Base-by-base conservation (phyloP, 1,140 invertebrate species). In the Cydia splendana region DNA sequence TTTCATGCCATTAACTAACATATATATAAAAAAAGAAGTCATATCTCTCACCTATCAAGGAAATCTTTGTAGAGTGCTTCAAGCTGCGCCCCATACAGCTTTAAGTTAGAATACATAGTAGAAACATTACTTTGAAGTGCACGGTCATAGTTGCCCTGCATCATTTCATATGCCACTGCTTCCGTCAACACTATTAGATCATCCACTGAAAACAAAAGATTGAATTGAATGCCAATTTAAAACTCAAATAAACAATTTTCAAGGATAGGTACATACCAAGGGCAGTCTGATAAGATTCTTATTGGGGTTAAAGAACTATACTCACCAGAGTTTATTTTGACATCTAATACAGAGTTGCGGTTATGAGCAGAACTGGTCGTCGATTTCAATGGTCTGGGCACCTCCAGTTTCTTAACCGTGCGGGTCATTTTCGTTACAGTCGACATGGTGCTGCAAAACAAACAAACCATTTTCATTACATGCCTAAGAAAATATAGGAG, bases 61-160 rank as follows among this genome's bases (percentile, higher is more conserved):
- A 94, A 94, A 94, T 96, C 96, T 94, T 97, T 97, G 83, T 96
- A 96, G 79, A 95, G 93, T 80, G 94, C 93, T 94, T 97, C 96
- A 82, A 97, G 92, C 85, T 97, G 95, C 76, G 95, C 95, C 77
- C 96, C 96, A 88, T 96, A 95, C 13, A 95, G 93, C 83, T 96
- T 96, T 57, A 97, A 89, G 82, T 96, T 96, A 84, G 95, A 95
- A 83, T 95, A 96, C 94, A 96, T 95, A 73, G 94, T 94, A 62
- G 95, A 93, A 62, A 96, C 94, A 87, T 94, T 95, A 79, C 92
- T 92, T 86, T 94, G 95, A 77, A 95, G 92, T 75, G 93, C 93
- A 90, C 92, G 92, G 87, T 95, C 95, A 91, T 94, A 95, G 86
- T 90, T 92, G 38, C 91, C 88, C 87, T 95, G 95, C 86, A 95